These are phyloP conservation scores for Stegana nigrithorax DNA, from an alignment of 2,888 invertebrate species.

Conservation along the genomic window DNA sequence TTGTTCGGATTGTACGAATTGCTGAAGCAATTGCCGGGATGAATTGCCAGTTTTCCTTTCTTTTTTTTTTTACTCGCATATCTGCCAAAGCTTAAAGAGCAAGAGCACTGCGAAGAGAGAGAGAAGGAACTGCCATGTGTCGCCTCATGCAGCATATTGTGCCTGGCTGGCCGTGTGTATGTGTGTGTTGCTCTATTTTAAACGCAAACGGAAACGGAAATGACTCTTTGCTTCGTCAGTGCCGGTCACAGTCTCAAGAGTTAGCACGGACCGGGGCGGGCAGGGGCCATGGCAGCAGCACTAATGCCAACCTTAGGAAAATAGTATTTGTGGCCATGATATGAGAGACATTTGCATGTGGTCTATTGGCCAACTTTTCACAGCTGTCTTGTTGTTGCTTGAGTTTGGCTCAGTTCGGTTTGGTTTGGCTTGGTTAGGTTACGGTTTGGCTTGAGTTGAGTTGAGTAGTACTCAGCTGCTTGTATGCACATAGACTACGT, in stretches of 20 bases:
- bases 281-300: slow-evolving; percentile 26
- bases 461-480: too few relatives aligned
- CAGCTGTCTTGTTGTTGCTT: neutral
- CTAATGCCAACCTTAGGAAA: slow-evolving; percentile 60
- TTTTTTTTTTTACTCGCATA: neutral
- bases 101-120: too few relatives aligned
- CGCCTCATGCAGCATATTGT: too few relatives aligned
- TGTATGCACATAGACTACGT: too few relatives aligned
- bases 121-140: too few relatives aligned
- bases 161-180: slow-evolving; percentile 9
- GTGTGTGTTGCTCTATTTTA: slow-evolving; percentile 7
- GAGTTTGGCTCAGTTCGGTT: neutral
- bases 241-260: neutral
- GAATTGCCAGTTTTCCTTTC: slow-evolving; percentile 10
- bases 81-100: neutral
- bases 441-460: too few relatives aligned
- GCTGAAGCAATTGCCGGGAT: slow-evolving; percentile 14
- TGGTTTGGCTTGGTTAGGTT: neutral
- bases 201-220: slow-evolving; percentile 46
- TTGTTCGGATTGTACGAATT: slow-evolving; percentile 10
- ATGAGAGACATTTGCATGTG: slow-evolving; percentile 55
- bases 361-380: slow-evolving; percentile 40
- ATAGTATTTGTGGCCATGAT: slow-evolving; percentile 51
- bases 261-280: too few relatives aligned
- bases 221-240: slow-evolving; percentile 50